Evolutionary conservation across 35 echinoderm and acorn worm genomes (phyloP).

Genomic region (Apostichopus parvimensis): DNA sequence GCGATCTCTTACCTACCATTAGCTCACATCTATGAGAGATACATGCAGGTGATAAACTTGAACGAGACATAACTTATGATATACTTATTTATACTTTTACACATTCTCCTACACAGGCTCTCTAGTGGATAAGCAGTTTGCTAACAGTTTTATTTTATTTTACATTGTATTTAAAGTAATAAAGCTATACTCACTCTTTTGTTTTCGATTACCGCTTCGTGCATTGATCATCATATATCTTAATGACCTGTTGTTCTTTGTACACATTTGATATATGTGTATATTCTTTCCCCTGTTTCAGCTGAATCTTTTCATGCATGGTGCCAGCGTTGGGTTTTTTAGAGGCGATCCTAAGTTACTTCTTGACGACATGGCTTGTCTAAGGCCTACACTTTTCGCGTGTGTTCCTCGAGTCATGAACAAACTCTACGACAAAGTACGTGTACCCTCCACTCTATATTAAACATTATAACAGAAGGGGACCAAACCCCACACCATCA

Average conservation of each 20-base stretch:
- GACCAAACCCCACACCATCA: no score
- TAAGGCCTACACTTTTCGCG: conserved; percentile 58
- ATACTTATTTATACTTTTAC: no score
- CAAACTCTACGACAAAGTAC: conserved; percentile 76
- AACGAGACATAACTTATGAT: neutral
- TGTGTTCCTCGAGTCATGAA: conserved; percentile 81
- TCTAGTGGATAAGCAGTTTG: no score
- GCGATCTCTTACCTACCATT: conserved; percentile 76
- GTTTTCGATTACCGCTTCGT: no score
- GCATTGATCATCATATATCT: no score
- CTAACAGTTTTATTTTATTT: no score
- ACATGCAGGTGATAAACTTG: conserved; percentile 53
- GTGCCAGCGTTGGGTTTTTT: conserved; percentile 68
- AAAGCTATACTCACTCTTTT: no score
- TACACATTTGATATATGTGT: no score
- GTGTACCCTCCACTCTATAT: neutral
- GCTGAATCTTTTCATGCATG: conserved; percentile 32
- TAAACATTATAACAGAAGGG: no score
- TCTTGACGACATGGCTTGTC: conserved; percentile 53
- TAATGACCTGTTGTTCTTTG: no score
- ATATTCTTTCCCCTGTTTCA: neutral
- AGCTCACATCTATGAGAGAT: conserved; percentile 86
- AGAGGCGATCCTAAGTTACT: conserved; percentile 68
- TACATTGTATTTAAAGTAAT: no score
- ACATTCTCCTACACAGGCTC: no score